Base-by-base conservation (phyloP, 1,140 invertebrate genomes). In the Eubasilissa regina region DNA sequence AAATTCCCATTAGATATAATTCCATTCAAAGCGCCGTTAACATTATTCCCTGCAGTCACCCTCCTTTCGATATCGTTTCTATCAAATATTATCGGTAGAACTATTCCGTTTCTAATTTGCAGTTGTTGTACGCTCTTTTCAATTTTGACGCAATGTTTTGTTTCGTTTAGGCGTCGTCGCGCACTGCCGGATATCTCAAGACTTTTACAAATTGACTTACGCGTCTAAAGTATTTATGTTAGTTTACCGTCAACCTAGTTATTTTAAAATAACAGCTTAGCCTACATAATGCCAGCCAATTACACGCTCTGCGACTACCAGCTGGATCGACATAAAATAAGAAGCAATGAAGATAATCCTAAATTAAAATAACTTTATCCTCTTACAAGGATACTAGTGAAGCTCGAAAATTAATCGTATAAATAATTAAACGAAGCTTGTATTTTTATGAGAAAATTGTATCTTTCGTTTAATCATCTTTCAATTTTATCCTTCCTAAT, bases 211-310 rank as follows among this genome's bases (percentile, higher is more conserved):
- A 70, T 70, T 70, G 66, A 70, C 66, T 70, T 70, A 70, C 45
- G 45, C 66, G 17, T 70, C 66, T 70, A 70, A 70, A 70, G 45
- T 70, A 45, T 70, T 70, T 70, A 51, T 44, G 45, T 53, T 51
- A 47, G 66, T 70, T 70, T 19, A 13, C 45, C 45, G 66, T 70
- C 66, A 70, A 70, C 47, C 66, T 48, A 70, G 66, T 70, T 70
- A 70, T 70, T 70, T 70, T 51, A 70, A 70, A 70, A 70, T 70
- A 70, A 70, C 66, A 70, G 66, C 66, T 70, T 70, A 70, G 45
- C 66, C 66, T 53, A 15, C 66, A 10, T 70, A 70, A 70, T 70
- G 45, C 47, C 47, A 51, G 47, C 66, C 66, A 70, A 70, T 70
- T 70, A 70, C 66, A 70, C 66, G 66, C 66, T 48, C 60, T 25